phyloP scores from a whole-genome alignment of 1,140 invertebrate genomes.

The Drosophila mojavensis region DNA sequence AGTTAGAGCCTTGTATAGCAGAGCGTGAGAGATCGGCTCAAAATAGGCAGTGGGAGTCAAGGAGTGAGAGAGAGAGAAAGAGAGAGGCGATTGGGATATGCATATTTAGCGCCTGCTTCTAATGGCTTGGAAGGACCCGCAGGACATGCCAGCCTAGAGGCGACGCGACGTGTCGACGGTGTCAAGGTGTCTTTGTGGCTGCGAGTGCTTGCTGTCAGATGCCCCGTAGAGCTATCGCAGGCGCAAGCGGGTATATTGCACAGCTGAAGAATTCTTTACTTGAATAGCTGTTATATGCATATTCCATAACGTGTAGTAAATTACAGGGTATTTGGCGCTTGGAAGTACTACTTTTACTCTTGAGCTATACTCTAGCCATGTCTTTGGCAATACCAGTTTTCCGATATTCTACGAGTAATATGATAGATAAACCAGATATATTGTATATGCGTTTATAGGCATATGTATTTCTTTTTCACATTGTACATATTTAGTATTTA shows the following conservation, averaged over 20 bases:
- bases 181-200: slow-evolving; percentile 6
- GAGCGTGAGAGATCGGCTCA: neutral
- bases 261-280: too few species aligned
- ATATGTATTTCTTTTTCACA: too few species aligned
- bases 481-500: too few species aligned
- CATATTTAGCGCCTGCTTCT: slow-evolving; percentile 43
- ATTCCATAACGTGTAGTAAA: too few species aligned
- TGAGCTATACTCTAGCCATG: too few species aligned
- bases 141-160: slow-evolving; percentile 23
- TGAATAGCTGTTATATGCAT: too few species aligned
- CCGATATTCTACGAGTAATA: too few species aligned
- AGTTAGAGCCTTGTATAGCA: slow-evolving; percentile 46
- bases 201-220: slow-evolving; percentile 2
- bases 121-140: slow-evolving; percentile 23
- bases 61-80: neutral
- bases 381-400: too few species aligned
- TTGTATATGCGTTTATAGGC: too few species aligned
- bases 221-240: neutral
- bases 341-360: too few species aligned
- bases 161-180: slow-evolving; percentile 23
- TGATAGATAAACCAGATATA: too few species aligned
- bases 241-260: neutral
- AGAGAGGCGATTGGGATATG: slow-evolving; percentile 21
- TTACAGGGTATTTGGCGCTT: too few species aligned
- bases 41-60: neutral